These are phyloP conservation scores for Coranthus polyacanthus DNA, from an alignment of 2,797 vertebrate genomes.

Conservation along the genomic window DNA sequence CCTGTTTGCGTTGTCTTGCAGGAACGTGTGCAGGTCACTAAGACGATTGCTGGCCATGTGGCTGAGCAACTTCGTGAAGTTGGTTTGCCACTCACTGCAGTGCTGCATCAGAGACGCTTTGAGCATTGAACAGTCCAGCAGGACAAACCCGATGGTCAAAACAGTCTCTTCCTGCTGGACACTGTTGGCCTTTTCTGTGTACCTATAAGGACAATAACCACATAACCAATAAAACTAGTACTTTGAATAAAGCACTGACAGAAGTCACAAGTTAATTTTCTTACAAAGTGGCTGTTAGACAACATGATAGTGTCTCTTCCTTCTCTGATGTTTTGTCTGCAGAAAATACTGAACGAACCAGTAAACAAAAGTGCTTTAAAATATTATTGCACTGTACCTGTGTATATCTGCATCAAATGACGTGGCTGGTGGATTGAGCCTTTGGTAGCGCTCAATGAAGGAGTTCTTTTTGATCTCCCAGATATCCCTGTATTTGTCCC, in stretches of 20 bases:
- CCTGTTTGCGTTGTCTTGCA: slow-evolving; percentile 85
- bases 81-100: slow-evolving; percentile 91
- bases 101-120: slow-evolving; percentile 90
- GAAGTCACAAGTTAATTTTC: not conserved
- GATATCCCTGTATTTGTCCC: slow-evolving; percentile 91
- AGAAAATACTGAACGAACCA: not conserved
- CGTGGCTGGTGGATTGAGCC: slow-evolving; percentile 87
- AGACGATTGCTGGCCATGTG: slow-evolving; percentile 85
- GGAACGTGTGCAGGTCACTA: slow-evolving; percentile 82
- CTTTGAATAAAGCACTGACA: not conserved
- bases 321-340: not conserved
- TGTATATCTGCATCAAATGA: slow-evolving; percentile 91
- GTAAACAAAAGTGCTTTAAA: not conserved
- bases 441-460: slow-evolving; percentile 89
- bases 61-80: slow-evolving; percentile 89
- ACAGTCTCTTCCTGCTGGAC: slow-evolving; percentile 92
- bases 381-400: slow-evolving; percentile 77
- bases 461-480: slow-evolving; percentile 92
- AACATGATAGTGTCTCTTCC: not conserved
- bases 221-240: not conserved
- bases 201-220: slow-evolving; percentile 74
- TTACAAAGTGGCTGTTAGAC: not conserved
- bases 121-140: slow-evolving; percentile 90
- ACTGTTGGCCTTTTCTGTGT: slow-evolving; percentile 89
- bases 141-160: slow-evolving; percentile 87